Evolutionary conservation across 2,888 invertebrate genomes (phyloP).

Genomic region (Cataglyphis altisquamis): DNA sequence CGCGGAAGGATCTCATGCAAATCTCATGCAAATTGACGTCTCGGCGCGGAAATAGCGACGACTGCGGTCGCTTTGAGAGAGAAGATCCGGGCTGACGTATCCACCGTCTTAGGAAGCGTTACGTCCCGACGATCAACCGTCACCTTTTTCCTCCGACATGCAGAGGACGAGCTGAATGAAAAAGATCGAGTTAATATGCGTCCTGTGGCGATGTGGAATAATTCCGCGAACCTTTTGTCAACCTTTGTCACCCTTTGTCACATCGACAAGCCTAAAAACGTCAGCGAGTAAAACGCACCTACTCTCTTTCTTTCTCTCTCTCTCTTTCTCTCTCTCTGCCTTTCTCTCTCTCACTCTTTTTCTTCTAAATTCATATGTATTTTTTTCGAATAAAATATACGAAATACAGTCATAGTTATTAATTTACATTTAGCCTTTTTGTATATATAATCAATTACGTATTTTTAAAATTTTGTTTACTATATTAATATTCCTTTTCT

Average conservation of each 20-base stretch:
- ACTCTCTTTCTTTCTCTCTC: no score
- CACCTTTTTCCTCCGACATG: slow-evolving; percentile 38
- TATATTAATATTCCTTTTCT: neutral
- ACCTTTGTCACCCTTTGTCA: slow-evolving; percentile 22
- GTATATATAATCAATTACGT: neutral
- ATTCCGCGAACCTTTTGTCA: neutral
- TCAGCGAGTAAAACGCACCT: neutral
- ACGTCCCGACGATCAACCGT: slow-evolving; percentile 41
- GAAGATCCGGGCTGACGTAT: neutral
- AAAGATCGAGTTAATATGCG: slow-evolving; percentile 52
- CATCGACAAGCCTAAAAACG: neutral
- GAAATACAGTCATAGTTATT: neutral
- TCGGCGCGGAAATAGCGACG: slow-evolving; percentile 60
- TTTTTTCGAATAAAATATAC: neutral
- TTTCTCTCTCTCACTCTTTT: no score
- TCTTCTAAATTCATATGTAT: neutral
- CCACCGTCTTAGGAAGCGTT: slow-evolving; percentile 40
- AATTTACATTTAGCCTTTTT: neutral
- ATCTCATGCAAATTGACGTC: slow-evolving; percentile 66
- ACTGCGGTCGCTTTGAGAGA: slow-evolving; percentile 60
- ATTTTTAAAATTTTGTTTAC: neutral
- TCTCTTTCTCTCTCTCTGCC: no score
- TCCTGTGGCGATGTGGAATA: slow-evolving; percentile 29
- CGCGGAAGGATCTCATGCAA: slow-evolving; percentile 60
- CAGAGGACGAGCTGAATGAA: slow-evolving; percentile 25